phyloP scores from a whole-genome alignment of 2,888 invertebrate species.

The Amiota communis region DNA sequence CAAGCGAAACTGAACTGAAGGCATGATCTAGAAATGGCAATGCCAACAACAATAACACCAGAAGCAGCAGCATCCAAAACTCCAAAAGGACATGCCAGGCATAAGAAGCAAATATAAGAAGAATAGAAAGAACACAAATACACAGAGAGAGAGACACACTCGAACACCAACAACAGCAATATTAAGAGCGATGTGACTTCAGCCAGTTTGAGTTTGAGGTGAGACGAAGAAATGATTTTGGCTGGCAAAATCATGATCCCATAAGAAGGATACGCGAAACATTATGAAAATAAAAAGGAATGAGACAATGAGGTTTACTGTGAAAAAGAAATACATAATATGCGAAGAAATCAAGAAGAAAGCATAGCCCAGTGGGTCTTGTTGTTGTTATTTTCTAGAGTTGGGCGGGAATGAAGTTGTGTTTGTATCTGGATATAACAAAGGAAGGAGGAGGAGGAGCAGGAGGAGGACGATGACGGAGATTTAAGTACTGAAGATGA shows the following conservation, averaged over 20 bases:
- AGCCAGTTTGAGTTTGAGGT: too few relatives aligned
- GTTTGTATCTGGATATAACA: neutral
- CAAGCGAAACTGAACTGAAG: conserved; percentile 36
- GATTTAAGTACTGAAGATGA: conserved; percentile 40
- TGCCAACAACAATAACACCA: conserved; percentile 50
- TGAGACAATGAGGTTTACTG: neutral
- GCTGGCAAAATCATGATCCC: too few relatives aligned
- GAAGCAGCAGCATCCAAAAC: too few relatives aligned
- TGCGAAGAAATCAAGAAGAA: conserved; percentile 20
- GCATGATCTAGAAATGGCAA: conserved; percentile 1
- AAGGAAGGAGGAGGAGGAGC: neutral
- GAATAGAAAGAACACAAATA: too few relatives aligned
- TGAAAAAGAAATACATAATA: neutral
- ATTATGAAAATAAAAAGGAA: neutral
- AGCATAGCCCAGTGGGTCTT: conserved; percentile 10
- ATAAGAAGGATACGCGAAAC: too few relatives aligned
- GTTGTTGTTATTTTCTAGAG: neutral
- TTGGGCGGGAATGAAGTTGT: conserved; percentile 18
- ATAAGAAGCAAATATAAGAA: too few relatives aligned
- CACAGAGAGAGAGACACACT: too few relatives aligned
- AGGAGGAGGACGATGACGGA: conserved; percentile 6
- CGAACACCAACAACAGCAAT: too few relatives aligned
- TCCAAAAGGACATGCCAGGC: too few relatives aligned
- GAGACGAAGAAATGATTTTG: too few relatives aligned
- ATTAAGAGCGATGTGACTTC: too few relatives aligned